Base-by-base conservation (phyloP, 2,113 vertebrate species). In the Panurus biarmicus region DNA sequence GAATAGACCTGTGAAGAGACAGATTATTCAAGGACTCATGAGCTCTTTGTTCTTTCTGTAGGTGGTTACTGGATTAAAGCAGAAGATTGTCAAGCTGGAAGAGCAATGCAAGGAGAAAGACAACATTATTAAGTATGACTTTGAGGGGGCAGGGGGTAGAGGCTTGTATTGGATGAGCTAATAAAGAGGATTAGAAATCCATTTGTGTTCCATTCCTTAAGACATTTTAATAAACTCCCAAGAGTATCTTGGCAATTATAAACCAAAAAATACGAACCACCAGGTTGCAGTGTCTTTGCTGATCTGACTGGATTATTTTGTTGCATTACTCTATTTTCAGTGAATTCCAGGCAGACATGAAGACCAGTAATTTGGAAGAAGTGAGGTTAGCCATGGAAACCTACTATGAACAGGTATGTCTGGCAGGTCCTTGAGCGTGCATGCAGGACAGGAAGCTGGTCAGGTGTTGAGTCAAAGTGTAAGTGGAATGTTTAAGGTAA, bases 41-140 rank as follows among this genome's bases (percentile, higher is more conserved):
- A 93, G 23, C 22, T 77, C 26, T 88, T n/a, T 87, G 38, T 91
- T 86, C 85, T 76, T 94, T 90, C 21, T 95, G 38, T 95, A 99
- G 99, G 97, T 99, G 62, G 72, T 98, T 33, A 98, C 96, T 23
- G 98, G 98, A 65, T 98, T 99, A 58, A 99, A 98, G 86, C 98
- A 99, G 95, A 98, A 98, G 95, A 97, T 99, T 57, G 93, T 99
- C 87, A 98, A 98, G 95, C 96, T 99, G 74, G 99, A 99, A 93
- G 98, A 99, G 69, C 98, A 99, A 92, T 99, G 98, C 96, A 98
- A 98, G 95, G 98, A 99, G 90, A 99, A 99, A 96, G 99, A 99
- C 93, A 97, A 89, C 48, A 79, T 97, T 35, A 97, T 98, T 79
- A 98, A 96, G 99, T 99, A 96, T 78, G 93, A 69, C 36, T 84